Evolutionary conservation across 2,888 invertebrate genomes (phyloP).

Genomic region (Perizoma flavofasciatum): DNA sequence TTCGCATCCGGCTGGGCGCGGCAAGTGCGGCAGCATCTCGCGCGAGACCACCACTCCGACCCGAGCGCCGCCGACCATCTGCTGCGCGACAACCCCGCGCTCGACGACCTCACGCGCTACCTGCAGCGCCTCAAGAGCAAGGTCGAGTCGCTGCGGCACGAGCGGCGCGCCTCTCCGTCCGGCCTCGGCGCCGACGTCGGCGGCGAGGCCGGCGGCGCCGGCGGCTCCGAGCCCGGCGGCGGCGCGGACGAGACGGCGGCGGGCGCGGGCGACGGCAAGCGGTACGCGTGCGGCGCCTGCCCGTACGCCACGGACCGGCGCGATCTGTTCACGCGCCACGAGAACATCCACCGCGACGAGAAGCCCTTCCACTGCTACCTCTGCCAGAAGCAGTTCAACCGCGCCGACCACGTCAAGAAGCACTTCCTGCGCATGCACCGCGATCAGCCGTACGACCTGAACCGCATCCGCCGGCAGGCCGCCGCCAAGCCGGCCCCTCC

Average conservation of each 20-base stretch:
- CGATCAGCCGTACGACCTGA: constrained; percentile 93
- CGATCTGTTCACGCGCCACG: constrained; percentile 95
- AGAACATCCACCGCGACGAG: constrained; percentile 96
- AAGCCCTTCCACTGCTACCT: constrained; percentile 97
- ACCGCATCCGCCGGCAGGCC: constrained; percentile 88
- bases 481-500: constrained; percentile 77
- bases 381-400: constrained; percentile 96
- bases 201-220: constrained; percentile 25
- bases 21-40: constrained; percentile 88
- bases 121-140: constrained; percentile 87
- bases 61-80: constrained; percentile 85
- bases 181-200: constrained; percentile 23
- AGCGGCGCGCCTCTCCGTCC: constrained; percentile 49
- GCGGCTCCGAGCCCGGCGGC: constrained; percentile 33
- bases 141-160: constrained; percentile 62
- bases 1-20: constrained; percentile 91
- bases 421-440: constrained; percentile 96
- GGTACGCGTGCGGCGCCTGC: constrained; percentile 94
- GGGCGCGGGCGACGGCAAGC: constrained; percentile 75
- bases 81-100: constrained; percentile 88
- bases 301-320: constrained; percentile 96
- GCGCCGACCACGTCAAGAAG: constrained; percentile 97
- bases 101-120: constrained; percentile 89
- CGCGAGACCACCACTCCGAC: constrained; percentile 88
- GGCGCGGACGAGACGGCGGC: constrained; percentile 21